Evolutionary conservation across 2,797 vertebrate species (phyloP), one percentile per base, ranked within the genome.

Genomic region (Halcyon badia): DNA sequence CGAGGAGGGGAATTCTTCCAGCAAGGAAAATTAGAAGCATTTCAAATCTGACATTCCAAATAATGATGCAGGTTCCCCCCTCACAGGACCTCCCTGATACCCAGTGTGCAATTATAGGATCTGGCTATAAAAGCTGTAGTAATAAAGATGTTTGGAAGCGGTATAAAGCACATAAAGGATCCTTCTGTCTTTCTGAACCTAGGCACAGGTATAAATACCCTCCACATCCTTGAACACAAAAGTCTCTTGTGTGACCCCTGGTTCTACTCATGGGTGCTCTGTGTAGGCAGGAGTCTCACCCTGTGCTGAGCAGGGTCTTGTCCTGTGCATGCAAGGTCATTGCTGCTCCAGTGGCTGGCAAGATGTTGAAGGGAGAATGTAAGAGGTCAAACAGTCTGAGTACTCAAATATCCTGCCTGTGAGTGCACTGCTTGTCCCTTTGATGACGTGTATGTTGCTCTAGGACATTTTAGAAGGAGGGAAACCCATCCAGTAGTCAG

Each of bases 271-370:
- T 11, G 48, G 41, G 28, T 14, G 22, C 39, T 39, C 46, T 39
- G 30, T 20, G 26, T 31, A 17, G 70, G 33, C 2, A 5, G 3
- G 64, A 35, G 16, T 39, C 44, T 49, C 9, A 0, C n/a, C 56
- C 17, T 19, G 42, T 3, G 1, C 35, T 31, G 28, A 3, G 11
- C 0, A 0, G 14, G 31, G 9, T 41, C 54, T 41, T 0, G 0
- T 7, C 8, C 39, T 24, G 37, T 33, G n/a, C 2, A 1, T 3
- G 2, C 31, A 0, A 1, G 39, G 56, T 1, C 30, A 11, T 22
- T 0, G 0, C 26, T 42, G 57, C 41, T 22, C 41, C 24, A 10
- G 10, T 39, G 58, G 3, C 18, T 75, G 30, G 7, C n/a, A n/a
- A 35, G 21, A 8, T 18, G 31, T 8, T 42, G 39, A 33, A 69